A percentile compares a stretch with the other conserved stretches of the same genome.
Evolutionary conservation across 2,113 vertebrate genomes (phyloP).

Genomic region (Syngnathus scovelli): DNA sequence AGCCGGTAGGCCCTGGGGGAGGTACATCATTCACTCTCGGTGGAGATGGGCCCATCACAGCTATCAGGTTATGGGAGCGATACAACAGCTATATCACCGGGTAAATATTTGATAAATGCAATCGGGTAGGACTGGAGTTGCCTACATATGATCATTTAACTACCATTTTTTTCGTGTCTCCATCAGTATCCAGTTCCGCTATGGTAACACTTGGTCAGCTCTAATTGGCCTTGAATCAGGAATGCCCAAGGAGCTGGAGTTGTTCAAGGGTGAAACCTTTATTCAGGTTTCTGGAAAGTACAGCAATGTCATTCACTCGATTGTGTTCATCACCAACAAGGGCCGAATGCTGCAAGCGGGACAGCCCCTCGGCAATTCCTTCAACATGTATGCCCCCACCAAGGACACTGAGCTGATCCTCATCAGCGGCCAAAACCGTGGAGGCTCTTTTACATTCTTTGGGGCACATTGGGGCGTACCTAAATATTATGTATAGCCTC

Average conservation of each 20-base stretch:
- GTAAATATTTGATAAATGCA: constrained; percentile 5
- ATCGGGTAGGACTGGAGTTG: neutral
- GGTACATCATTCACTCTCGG: constrained; percentile 1
- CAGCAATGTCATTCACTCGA: neutral
- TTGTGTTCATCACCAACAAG: constrained; percentile 25
- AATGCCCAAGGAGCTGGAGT: rapidly evolving
- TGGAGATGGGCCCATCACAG: constrained; percentile 29
- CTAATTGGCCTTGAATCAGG: rapidly evolving
- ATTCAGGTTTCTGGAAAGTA: constrained; percentile 34
- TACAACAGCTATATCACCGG: neutral
- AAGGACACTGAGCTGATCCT: constrained; percentile 18
- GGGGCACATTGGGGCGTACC: constrained; percentile 25
- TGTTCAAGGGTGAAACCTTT: constrained; percentile 21
- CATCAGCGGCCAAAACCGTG: constrained; percentile 6
- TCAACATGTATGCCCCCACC: constrained; percentile 33
- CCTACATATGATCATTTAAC: neutral
- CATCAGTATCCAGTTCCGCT: constrained; percentile 27
- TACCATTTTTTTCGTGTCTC: neutral
- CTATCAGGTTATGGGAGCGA: constrained; percentile 17
- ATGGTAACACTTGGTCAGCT: neutral
- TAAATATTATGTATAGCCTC: neutral
- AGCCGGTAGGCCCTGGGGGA: constrained; percentile 13
- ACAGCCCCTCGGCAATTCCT: neutral
- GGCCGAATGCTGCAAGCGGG: constrained; percentile 13
- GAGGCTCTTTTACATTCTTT: constrained; percentile 4